Evolutionary conservation across 92 coral and sea anemone genomes (phyloP), one percentile per base, ranked within the genome.

Genomic region (Nematostella vectensis): DNA sequence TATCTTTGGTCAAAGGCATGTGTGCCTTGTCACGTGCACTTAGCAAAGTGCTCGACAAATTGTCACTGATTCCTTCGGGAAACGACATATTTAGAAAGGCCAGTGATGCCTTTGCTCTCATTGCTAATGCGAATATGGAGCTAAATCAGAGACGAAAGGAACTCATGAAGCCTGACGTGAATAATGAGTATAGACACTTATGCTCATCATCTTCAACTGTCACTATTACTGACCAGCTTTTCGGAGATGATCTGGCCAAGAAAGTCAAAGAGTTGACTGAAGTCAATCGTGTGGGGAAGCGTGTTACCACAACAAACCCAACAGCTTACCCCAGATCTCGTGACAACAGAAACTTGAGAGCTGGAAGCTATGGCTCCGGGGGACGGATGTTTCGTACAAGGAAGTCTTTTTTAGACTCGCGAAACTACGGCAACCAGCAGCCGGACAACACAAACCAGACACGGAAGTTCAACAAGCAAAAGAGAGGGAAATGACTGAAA

Each of bases 91-190:
- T 63, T 61, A 59, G 59, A 68, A 55, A 62, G 59, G 61, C 70
- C 25, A 57, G 61, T 18, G 74, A 78, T 60, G 79, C 78, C 18
- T 33, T 71, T 65, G 69, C 85, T 15, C 56, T 78, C 52, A 23
- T 59, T 65, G 75, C 69, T 58, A 57, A 72, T 66, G 76, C 86
- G 6, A 79, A 79, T 17, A 31, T 49, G 3, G 79, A 79, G 52
- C 65, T 72, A 20, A 65, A 79, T 17, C 43, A 53, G 27, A 22
- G 75, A 45, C 67, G 68, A 4, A 60, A 44, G 55, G 67, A 73
- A 29, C 45, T 79, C 58, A 72, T 72, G n/a, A 79, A 72, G 54
- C 80, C 76, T 21, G 76, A 72, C 65, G 47, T 72, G 28, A 54
- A 79, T 42, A 31, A 33, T 18, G 68, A 73, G 4, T 45, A 45